Evolutionary conservation across 2,888 invertebrate species (phyloP).

Genomic region (Parnassius glacialis): DNA sequence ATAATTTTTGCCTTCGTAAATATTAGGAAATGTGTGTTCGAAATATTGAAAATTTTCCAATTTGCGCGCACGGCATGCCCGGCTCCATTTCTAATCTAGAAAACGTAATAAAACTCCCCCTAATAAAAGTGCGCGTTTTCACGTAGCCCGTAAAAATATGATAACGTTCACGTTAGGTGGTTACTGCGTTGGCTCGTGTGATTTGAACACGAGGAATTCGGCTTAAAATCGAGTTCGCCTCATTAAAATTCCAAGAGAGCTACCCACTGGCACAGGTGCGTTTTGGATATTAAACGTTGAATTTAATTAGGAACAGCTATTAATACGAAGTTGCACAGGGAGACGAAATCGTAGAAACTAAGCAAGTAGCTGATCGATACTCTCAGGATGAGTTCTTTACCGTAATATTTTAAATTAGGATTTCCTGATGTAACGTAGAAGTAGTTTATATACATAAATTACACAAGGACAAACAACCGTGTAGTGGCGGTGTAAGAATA

Average conservation of each 20-base stretch:
- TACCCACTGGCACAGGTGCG: constrained; percentile 24
- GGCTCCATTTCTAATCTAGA: constrained; percentile 65
- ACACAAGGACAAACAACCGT: no score
- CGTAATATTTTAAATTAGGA: not conserved
- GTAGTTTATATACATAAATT: no score
- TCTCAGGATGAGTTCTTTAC: constrained; percentile 7
- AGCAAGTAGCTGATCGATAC: constrained; percentile 19
- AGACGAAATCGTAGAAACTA: constrained; percentile 22
- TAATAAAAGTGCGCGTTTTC: constrained; percentile 76
- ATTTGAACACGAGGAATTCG: constrained; percentile 30
- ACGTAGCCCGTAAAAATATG: constrained; percentile 78
- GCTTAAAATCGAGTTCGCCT: constrained; percentile 19
- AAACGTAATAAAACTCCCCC: constrained; percentile 70
- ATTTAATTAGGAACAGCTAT: constrained; percentile 23
- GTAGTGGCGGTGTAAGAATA: no score
- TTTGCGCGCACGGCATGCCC: constrained; percentile 39
- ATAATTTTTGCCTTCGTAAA: constrained; percentile 4
- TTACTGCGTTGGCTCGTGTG: constrained; percentile 26
- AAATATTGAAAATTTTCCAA: constrained; percentile 51
- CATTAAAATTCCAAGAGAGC: constrained; percentile 25
- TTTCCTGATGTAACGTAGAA: no score
- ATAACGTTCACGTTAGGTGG: constrained; percentile 71
- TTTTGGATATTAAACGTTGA: constrained; percentile 22
- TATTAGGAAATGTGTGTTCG: constrained; percentile 25
- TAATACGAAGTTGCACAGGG: constrained; percentile 22